Evolutionary conservation across 1,140 invertebrate genomes (phyloP).

Genomic region (Geopemphigus sp.): DNA sequence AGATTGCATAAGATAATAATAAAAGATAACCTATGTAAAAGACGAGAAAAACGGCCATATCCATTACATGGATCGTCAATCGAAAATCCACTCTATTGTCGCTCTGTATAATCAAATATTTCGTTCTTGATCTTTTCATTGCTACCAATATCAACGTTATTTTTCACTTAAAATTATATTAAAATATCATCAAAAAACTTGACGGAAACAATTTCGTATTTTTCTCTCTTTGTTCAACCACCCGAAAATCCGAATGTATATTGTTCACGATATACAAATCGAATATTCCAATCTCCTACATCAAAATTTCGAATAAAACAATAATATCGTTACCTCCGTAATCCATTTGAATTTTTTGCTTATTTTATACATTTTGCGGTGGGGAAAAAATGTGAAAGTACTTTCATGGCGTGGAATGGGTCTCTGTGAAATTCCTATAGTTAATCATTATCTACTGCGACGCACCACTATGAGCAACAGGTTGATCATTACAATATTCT

Average conservation of each 20-base stretch:
- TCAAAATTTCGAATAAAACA: too few relatives aligned
- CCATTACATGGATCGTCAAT: too few relatives aligned
- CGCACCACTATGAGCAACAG: background rate
- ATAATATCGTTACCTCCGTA: too few relatives aligned
- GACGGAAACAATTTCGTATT: background rate
- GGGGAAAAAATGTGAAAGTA: conserved; percentile 21
- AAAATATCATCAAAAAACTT: background rate
- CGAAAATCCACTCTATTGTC: background rate
- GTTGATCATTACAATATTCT: background rate
- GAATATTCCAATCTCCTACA: too few relatives aligned
- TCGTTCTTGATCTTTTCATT: conserved; percentile 7
- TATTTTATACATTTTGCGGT: background rate
- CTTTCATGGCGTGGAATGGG: background rate
- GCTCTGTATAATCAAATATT: conserved; percentile 17
- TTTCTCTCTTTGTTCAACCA: background rate
- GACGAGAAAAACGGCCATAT: too few relatives aligned
- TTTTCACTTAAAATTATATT: background rate
- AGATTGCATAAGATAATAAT: background rate
- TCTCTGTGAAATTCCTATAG: background rate
- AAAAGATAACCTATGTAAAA: background rate
- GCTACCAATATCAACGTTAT: background rate
- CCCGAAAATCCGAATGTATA: background rate
- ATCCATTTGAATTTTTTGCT: background rate
- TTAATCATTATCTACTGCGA: background rate
- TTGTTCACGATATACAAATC: background rate